Evolutionary conservation across 1,140 invertebrate species (phyloP).

Genomic region (Aphelinus atriplicis): DNA sequence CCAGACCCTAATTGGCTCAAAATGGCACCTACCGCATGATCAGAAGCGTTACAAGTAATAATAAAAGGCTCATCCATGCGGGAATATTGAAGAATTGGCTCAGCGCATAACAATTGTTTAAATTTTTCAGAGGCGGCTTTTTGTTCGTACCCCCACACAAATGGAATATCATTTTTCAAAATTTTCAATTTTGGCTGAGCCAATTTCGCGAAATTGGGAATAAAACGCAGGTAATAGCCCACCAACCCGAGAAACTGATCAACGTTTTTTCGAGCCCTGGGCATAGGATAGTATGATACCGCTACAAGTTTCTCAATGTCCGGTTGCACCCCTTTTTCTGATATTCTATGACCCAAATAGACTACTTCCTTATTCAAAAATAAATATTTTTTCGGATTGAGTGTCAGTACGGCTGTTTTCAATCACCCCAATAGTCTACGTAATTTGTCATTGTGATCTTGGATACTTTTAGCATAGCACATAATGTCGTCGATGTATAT

Average conservation of each 20-base stretch:
- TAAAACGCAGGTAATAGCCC: constrained; percentile 42
- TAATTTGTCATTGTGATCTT: constrained; percentile 6
- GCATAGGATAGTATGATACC: constrained; percentile 42
- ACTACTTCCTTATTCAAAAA: constrained; percentile 33
- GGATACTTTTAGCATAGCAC: background rate
- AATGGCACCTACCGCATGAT: constrained; percentile 5
- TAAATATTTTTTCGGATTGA: too few species aligned
- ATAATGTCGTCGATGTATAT: constrained; percentile 8
- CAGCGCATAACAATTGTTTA: background rate
- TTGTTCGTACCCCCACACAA: constrained; percentile 17
- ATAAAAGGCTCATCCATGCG: constrained; percentile 11
- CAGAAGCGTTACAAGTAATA: background rate
- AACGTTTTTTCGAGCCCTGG: constrained; percentile 40
- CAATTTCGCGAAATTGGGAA: constrained; percentile 21
- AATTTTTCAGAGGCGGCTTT: constrained; percentile 44
- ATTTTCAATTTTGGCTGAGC: constrained; percentile 6
- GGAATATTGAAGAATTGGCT: constrained; percentile 11
- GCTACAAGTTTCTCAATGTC: constrained; percentile 45
- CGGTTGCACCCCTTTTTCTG: constrained; percentile 27
- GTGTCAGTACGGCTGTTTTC: too few species aligned
- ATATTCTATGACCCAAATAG: constrained; percentile 50
- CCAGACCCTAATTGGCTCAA: too few species aligned
- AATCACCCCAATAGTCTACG: too few species aligned
- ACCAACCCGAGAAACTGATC: constrained; percentile 46
- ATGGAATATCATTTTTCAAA: constrained; percentile 4